These are phyloP conservation scores for Lycocorax pyrrhopterus DNA, from an alignment of 2,113 vertebrate genomes.

Conservation along the genomic window DNA sequence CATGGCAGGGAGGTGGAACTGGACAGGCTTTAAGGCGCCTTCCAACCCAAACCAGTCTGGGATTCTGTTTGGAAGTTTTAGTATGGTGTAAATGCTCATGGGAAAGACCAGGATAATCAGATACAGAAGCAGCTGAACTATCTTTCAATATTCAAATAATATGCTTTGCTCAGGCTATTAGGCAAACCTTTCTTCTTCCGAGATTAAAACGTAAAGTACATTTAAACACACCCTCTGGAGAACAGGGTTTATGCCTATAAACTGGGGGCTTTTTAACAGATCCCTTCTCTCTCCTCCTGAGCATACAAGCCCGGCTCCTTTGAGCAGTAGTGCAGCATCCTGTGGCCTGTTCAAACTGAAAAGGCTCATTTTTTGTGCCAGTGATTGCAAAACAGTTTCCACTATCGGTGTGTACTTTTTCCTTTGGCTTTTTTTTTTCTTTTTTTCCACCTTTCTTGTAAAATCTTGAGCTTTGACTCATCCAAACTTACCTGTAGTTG, in stretches of 20 bases:
- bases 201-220: neutral
- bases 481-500: neutral
- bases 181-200: neutral
- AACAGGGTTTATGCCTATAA: neutral
- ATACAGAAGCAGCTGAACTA: neutral
- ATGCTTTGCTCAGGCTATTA: neutral
- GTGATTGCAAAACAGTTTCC: neutral
- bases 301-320: neutral
- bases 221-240: neutral
- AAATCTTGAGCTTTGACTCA: neutral
- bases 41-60: neutral
- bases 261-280: neutral
- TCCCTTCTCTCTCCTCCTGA: neutral
- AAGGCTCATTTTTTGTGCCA: neutral
- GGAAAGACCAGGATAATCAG: neutral
- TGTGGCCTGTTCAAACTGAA: neutral
- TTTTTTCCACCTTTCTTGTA: neutral
- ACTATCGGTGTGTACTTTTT: neutral
- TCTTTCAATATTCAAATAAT: neutral
- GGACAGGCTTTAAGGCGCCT: neutral
- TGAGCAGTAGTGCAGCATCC: neutral
- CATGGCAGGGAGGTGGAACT: neutral
- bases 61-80: neutral
- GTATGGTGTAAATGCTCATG: neutral
- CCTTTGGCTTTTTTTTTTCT: neutral